Percentiles rank a stretch among this genome's conserved stretches.
Conservation (phyloP, 92 coral and sea anemone genomes). For the Heliopora coerulea region DNA sequence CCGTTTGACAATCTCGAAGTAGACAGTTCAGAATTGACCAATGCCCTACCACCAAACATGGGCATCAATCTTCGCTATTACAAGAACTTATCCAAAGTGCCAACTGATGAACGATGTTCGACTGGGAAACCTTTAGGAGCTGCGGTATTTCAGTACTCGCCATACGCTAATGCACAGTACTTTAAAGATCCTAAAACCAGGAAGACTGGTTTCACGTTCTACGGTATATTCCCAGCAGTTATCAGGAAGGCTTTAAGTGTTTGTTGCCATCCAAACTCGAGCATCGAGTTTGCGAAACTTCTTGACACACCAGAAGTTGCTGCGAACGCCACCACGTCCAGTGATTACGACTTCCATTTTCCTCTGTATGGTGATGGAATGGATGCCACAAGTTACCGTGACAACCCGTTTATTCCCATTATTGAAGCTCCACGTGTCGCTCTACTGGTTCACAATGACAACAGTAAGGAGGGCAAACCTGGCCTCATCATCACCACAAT, state of each 20-base stretch:
- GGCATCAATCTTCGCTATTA: not conserved
- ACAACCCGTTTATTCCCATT: slow-evolving; percentile 70
- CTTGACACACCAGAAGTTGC: slow-evolving; percentile 65
- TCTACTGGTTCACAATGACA: slow-evolving; percentile 58
- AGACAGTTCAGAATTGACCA: not conserved
- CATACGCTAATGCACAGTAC: not conserved
- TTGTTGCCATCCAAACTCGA: slow-evolving; percentile 69
- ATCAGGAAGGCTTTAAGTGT: slow-evolving; percentile 46
- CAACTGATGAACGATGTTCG: slow-evolving; percentile 79
- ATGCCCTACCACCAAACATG: not conserved
- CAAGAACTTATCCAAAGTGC: slow-evolving; percentile 52
- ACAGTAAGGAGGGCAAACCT: slow-evolving; percentile 51
- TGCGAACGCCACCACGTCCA: too few relatives aligned
- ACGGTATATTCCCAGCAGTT: slow-evolving; percentile 60
- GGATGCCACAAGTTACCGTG: slow-evolving; percentile 42
- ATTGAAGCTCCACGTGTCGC: slow-evolving; percentile 75
- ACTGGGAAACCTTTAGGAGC: slow-evolving; percentile 58
- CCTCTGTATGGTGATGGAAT: slow-evolving; percentile 83
- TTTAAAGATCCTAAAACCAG: not conserved
- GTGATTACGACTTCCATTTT: slow-evolving; percentile 63
- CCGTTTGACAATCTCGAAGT: not conserved
- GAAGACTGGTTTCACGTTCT: not conserved
- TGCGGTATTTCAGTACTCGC: not conserved
- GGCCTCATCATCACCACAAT: slow-evolving; percentile 63
- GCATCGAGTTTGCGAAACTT: slow-evolving; percentile 66